Evolutionary conservation across 2,113 vertebrate genomes (phyloP), one percentile per base, ranked within the genome.

Genomic region (Eupsittula cactorum): DNA sequence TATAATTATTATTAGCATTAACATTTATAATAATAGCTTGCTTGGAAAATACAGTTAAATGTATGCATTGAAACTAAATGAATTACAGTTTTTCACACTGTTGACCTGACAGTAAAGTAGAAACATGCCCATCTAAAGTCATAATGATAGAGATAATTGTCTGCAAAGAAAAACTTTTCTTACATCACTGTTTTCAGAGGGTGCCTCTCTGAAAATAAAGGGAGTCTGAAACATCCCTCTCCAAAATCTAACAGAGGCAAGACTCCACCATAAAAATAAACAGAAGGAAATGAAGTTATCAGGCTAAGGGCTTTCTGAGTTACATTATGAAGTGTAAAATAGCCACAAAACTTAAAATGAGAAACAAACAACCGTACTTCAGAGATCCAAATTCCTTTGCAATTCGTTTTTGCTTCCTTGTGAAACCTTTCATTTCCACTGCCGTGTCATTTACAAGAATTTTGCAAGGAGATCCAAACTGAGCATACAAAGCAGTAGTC

Each of bases 51-150:
- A 49, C 7, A 65, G 49, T 73, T 64, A 85, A 88, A 85, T 44
- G 4, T 60, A 74, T 69, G 69, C n/a, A 53, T 75, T 2, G 31
- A 79, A 94, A 46, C 11, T 82, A 87, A 79, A 75, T 55, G 41
- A 82, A 46, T 60, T 60, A 46, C 6, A 11, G 59, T 84, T 94
- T 83, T 76, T 80, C 60, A 42, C 25, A 46, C 19, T 82, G 46
- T 64, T 95, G 71, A 83, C 74, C 73, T 83, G 67, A 31, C 57
- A 91, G 52, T 75, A 50, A 91, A 82, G 53, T 65, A 91, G 84
- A 86, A 93, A 89, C 68, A 65, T 59, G 77, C 57, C 81, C 71
- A 91, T 94, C 84, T 95, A 89, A 91, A 86, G 84, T 86, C 77
- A 80, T 83, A 68, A 86, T 76, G 33, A 74, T 28, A 67, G 74